Evolutionary conservation across 23 tunicate species (phyloP), one percentile per base, ranked within the genome.

Genomic region (Halocynthia roretzi): DNA sequence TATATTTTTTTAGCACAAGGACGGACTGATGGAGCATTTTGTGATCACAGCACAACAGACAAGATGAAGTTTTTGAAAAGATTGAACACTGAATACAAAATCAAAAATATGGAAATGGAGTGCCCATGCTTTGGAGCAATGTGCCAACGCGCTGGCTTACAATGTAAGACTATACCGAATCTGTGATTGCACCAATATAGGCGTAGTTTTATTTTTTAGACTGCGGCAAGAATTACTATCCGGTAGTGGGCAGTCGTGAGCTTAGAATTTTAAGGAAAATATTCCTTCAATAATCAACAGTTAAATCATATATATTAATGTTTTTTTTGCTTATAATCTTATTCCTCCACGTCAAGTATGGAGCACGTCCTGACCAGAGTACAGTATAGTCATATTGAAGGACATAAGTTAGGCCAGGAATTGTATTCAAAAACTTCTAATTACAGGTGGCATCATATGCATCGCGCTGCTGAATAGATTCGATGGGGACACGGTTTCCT

Each of bases 31-130:
- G 99, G 99, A 12, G 99, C 99, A 9, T 56, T 96, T 10, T 96
- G 99, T 55, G 89, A 77, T 50, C 86, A 76, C 62, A 77, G 71
- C 6, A 68, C 68, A n/a, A 83, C 90, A 20, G 93, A 87, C 40
- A 87, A 87, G 64, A 73, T 60, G 50, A 77, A 61, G 9, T 96
- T 83, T 75, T 31, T 96, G 6, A 52, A 51, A 57, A 44, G 62
- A 51, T 93, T 93, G 6, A 76, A 85, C 78, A 71, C 83, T 15
- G 93, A 85, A 55, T 78, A 53, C 58, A 96, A 93, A 6, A 77
- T 96, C 0, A 68, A 57, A 62, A 96, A 96, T 54, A 80, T 96
- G 81, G 99, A 96, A 68, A 96, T 96, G 99, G 99, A 96, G 83
- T 73, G 87, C 56, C 23, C 85, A 14, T 82, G 88, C 57, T 74